phyloP scores from a whole-genome alignment of 1,140 invertebrate species.

The Colletes gigas region DNA sequence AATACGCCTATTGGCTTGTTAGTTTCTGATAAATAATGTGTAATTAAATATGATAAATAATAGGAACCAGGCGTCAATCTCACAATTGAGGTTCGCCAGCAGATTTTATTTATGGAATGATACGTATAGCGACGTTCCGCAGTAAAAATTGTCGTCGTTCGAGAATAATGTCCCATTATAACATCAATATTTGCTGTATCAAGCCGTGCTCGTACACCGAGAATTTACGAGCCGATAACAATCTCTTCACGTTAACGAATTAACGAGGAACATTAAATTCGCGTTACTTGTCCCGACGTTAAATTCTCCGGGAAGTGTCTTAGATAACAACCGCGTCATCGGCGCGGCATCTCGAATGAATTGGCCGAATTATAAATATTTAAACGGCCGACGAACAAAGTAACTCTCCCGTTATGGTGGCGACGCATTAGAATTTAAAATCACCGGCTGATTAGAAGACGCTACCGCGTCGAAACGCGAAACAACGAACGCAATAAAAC shows the following conservation, averaged over 20 bases:
- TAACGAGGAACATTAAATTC: constrained; percentile 21
- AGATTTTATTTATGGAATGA: too few relatives aligned
- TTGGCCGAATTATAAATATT: constrained; percentile 4
- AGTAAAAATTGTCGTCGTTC: constrained; percentile 2
- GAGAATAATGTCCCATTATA: constrained; percentile 9
- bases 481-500: neutral
- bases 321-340: neutral
- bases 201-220: constrained; percentile 1
- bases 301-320: neutral
- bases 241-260: constrained; percentile 37
- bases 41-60: neutral
- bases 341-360: neutral
- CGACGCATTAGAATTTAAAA: neutral
- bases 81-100: too few relatives aligned
- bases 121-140: neutral
- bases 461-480: neutral
- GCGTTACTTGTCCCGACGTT: neutral
- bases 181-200: constrained; percentile 10
- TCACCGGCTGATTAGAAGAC: neutral
- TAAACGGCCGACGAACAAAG: neutral
- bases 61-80: neutral
- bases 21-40: too few relatives aligned
- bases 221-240: constrained; percentile 33
- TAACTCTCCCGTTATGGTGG: too few relatives aligned
- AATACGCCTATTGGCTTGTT: too few relatives aligned